Evolutionary conservation across 1,140 invertebrate genomes (phyloP), one percentile per base, ranked within the genome.

Genomic region (Vollenhovia emeryi): DNA sequence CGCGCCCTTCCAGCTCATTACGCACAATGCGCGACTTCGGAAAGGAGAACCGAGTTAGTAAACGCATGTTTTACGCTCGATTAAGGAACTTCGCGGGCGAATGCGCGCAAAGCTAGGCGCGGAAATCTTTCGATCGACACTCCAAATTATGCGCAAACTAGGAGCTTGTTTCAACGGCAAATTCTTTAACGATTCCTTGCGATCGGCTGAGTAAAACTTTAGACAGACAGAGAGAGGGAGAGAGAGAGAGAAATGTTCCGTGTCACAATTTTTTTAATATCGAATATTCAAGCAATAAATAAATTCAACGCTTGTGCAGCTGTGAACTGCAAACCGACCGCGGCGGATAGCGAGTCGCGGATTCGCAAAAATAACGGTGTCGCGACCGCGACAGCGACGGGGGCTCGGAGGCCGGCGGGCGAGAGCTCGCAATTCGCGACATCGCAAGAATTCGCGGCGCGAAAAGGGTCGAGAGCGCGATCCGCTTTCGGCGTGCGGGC

Each of bases 401-500:
- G 48, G 79, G 66, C 62, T 80, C 86, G 82, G 78, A 62, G 13
- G n/a, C n/a, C 27, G 40, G 87, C 74, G 87, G 64, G 74, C 66
- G 83, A 74, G 78, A 86, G 76, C 87, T 87, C 76, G 84, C 87
- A n/a, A n/a, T n/a, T n/a, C n/a, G 87, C 57, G 84, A 86, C 55
- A 88, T 89, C 88, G 84, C 87, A 78, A 88, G 88, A 88, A 88
- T 89, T 89, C 76, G 27, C 71, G 66, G 62, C 86, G 86, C 55
- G 78, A 82, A 90, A 87, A 80, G 83, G 88, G 73, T 40, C 33
- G 85, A 79, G 85, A 82, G 83, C 80, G 84, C 80, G 84, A 74
- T 21, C 69, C 79, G 62, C 74, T 73, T 59, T 82, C 78, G 78
- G 57, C 66, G 73, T n/a, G 73, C 62, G 75, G 75, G 84, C 74